Percentiles rank a stretch among this genome's conserved stretches.
Conservation (phyloP, 2,113 vertebrate species). For the Pluvianellus socialis region DNA sequence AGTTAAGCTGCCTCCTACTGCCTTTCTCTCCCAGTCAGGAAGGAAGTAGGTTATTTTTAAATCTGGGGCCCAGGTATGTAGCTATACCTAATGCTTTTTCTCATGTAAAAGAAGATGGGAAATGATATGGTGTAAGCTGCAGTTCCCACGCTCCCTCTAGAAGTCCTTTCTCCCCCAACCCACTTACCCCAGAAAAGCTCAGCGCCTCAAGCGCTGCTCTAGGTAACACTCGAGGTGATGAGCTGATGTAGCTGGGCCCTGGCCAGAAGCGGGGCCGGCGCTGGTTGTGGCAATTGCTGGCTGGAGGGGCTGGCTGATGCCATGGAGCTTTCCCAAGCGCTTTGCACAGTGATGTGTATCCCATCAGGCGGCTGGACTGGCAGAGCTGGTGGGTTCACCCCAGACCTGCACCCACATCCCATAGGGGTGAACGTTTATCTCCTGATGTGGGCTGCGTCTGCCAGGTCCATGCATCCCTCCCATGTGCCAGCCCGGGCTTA, state of each 20-base stretch:
- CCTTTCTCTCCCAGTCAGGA: neutral
- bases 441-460: neutral
- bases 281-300: neutral
- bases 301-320: rapidly evolving
- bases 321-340: neutral
- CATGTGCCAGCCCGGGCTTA: neutral
- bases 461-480: rapidly evolving
- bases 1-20: neutral
- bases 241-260: neutral
- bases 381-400: neutral
- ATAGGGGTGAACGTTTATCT: neutral
- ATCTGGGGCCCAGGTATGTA: conserved; percentile 23
- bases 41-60: conserved; percentile 59
- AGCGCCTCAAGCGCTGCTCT: rapidly evolving
- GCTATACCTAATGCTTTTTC: neutral
- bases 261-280: rapidly evolving
- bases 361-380: neutral
- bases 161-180: neutral
- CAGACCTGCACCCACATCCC: neutral
- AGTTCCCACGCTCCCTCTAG: neutral
- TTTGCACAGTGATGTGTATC: too few relatives aligned
- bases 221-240: neutral
- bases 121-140: neutral
- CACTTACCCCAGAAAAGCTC: neutral
- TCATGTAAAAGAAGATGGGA: neutral